These are phyloP conservation scores for Leptinotarsa undecemlineata DNA, from an alignment of 1,140 invertebrate species.

Conservation along the genomic window DNA sequence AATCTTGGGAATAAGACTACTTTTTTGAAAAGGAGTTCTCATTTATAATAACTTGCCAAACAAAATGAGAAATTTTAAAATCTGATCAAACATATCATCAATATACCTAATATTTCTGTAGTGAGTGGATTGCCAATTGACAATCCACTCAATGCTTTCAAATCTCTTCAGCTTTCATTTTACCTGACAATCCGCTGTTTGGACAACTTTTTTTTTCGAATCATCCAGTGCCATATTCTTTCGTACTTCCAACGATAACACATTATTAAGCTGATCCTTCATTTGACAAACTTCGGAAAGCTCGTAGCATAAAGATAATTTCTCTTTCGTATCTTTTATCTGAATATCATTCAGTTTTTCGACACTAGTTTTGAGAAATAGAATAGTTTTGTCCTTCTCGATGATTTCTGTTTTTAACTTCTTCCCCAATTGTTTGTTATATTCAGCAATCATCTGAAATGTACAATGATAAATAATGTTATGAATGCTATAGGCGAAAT, in stretches of 20 bases:
- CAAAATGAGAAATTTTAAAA: neutral
- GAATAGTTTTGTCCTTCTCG: constrained; percentile 44
- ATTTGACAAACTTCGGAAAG: constrained; percentile 45
- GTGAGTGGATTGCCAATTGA: neutral
- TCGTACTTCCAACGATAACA: constrained; percentile 43
- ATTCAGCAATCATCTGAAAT: constrained; percentile 49
- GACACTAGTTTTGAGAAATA: constrained; percentile 41
- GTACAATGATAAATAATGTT: neutral
- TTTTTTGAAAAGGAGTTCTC: no score
- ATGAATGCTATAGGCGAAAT: no score
- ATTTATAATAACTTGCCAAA: no score
- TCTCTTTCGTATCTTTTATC: constrained; percentile 47
- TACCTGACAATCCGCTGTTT: constrained; percentile 33
- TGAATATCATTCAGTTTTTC: constrained; percentile 48
- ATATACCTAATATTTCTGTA: neutral
- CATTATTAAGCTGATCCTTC: constrained; percentile 46
- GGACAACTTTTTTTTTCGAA: constrained; percentile 39
- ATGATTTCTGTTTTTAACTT: constrained; percentile 46
- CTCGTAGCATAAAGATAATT: constrained; percentile 48
- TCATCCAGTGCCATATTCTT: constrained; percentile 44
- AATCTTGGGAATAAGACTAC: no score
- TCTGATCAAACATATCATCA: neutral
- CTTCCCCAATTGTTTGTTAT: constrained; percentile 49
- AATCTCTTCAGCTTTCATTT: neutral
- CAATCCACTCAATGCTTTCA: no score